Conservation (phyloP, 2,888 invertebrate species). For the Adela reaumurella region DNA sequence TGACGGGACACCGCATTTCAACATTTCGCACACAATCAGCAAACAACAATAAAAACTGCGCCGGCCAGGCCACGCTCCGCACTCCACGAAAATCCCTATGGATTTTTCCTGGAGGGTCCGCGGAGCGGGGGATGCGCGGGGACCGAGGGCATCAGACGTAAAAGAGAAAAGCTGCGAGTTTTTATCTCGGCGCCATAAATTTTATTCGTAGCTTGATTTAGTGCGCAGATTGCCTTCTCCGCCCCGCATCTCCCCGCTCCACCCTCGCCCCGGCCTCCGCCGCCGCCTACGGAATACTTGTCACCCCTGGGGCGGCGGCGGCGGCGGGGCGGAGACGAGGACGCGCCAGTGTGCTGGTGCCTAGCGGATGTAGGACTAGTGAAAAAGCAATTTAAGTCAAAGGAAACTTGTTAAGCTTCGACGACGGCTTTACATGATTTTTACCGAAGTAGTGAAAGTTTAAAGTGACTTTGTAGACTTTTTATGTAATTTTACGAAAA, state of each 20-base stretch:
- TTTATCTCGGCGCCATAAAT: slow-evolving; percentile 61
- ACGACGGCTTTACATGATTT: too few relatives aligned
- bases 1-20: slow-evolving; percentile 51
- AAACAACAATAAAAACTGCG: slow-evolving; percentile 52
- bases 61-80: slow-evolving; percentile 49
- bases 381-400: too few relatives aligned
- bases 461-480: too few relatives aligned
- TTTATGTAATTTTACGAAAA: too few relatives aligned
- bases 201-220: slow-evolving; percentile 61
- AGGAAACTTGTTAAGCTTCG: too few relatives aligned
- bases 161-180: slow-evolving; percentile 61
- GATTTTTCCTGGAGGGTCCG: slow-evolving; percentile 46
- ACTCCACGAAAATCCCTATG: slow-evolving; percentile 57
- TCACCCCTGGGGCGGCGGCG: slow-evolving; percentile 19
- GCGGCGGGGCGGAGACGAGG: background rate
- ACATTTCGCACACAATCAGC: slow-evolving; percentile 39
- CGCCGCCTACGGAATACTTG: slow-evolving; percentile 53
- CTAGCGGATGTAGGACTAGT: too few relatives aligned
- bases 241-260: slow-evolving; percentile 17
- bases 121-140: slow-evolving; percentile 30
- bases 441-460: too few relatives aligned
- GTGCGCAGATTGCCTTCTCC: slow-evolving; percentile 57
- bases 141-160: slow-evolving; percentile 24
- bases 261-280: slow-evolving; percentile 12
- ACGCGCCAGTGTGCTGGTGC: too few relatives aligned